Evolutionary conservation across 2,113 vertebrate species (phyloP).

Genomic region (Anser brachyrhynchus): DNA sequence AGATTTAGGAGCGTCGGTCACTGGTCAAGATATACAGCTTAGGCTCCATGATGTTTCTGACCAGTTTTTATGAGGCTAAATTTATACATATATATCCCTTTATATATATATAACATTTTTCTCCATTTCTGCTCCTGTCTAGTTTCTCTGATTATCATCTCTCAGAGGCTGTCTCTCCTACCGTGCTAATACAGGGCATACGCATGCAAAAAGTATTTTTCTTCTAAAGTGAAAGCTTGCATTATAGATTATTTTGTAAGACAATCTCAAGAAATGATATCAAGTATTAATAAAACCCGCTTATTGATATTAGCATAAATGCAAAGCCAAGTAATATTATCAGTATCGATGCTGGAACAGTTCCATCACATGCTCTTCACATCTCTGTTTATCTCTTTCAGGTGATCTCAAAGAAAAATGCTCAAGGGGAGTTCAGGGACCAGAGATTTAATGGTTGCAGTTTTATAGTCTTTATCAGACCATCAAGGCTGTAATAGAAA

Average conservation of each 20-base stretch:
- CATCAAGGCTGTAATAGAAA: neutral
- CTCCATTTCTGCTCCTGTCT: neutral
- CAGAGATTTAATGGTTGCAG: conserved; percentile 7
- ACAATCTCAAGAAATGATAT: neutral
- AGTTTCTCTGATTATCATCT: neutral
- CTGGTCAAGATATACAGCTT: neutral
- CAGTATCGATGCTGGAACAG: conserved; percentile 30
- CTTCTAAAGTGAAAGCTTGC: neutral
- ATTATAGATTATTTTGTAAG: neutral
- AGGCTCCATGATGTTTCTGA: neutral
- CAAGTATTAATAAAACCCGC: conserved; percentile 3
- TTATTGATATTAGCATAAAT: conserved; percentile 40
- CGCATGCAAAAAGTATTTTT: neutral
- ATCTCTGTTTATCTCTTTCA: conserved; percentile 47
- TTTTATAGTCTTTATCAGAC: conserved; percentile 43
- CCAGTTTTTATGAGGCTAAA: neutral
- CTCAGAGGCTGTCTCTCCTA: neutral
- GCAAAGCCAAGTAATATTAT: conserved; percentile 7
- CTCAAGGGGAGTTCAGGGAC: conserved; percentile 41
- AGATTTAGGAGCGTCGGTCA: neutral
- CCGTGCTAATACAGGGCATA: neutral
- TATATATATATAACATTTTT: neutral
- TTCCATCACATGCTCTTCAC: conserved; percentile 19
- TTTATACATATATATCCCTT: too few species aligned
- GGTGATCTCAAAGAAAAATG: conserved; percentile 36